Conservation (phyloP, 2,797 vertebrate species). For the Nyctibius grandis region DNA sequence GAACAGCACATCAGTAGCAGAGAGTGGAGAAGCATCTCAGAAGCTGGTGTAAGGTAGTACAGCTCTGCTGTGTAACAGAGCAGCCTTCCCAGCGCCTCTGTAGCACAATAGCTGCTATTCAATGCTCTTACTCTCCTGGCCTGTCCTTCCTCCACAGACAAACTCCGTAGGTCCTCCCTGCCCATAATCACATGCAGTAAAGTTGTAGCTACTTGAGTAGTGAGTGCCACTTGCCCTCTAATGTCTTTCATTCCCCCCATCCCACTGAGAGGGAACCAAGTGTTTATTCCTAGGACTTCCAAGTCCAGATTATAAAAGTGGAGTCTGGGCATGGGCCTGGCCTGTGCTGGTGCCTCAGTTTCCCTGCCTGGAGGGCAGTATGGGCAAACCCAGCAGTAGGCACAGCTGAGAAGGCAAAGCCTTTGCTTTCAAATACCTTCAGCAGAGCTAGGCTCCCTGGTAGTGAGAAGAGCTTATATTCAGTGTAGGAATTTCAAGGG, state of each 20-base stretch:
- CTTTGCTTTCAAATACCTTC: neutral
- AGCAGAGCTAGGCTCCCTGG: neutral
- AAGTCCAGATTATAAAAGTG: neutral
- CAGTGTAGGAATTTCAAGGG: neutral
- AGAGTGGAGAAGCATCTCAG: neutral
- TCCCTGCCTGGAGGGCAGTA: neutral
- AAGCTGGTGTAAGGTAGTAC: neutral
- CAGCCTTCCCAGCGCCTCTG: neutral
- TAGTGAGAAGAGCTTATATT: neutral
- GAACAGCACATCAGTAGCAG: neutral
- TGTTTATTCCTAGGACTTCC: neutral
- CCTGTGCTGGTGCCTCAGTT: neutral
- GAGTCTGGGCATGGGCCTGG: neutral
- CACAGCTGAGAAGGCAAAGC: neutral
- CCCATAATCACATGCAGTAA: accelerated
- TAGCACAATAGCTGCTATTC: neutral
- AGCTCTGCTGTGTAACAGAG: neutral
- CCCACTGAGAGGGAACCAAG: neutral
- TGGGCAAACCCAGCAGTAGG: neutral
- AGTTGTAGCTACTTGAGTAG: neutral
- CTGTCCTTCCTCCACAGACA: neutral
- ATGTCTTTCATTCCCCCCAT: neutral
- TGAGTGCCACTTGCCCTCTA: neutral
- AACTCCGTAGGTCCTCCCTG: neutral
- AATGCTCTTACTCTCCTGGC: neutral